Evolutionary conservation across 2,797 vertebrate genomes (phyloP), one percentile per base, ranked within the genome.

Genomic region (Poecilia gillii): DNA sequence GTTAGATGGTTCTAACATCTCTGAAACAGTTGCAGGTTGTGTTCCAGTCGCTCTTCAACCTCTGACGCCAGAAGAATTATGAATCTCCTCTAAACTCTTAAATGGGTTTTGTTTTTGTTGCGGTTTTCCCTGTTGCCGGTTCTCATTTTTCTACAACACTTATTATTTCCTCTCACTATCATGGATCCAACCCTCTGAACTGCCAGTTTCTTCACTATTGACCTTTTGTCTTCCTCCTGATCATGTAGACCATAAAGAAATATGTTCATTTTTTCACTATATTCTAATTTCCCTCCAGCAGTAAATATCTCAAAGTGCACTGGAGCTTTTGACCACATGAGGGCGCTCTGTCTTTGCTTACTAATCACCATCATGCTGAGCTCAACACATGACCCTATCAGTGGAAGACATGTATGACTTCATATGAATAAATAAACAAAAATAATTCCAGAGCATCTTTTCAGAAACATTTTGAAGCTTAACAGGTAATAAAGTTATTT

Each of bases 251-350:
- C 53, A 57, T 57, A 57, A n/a, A 11, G 16, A 55, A n/a, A 1
- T 55, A 55, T 55, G 9, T 57, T n/a, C 11, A 33, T 62, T 31
- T 62, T 33, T 5, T 16, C 12, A 16, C 31, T 14, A 36, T 64
- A 20, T 20, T 64, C 2, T 36, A 6, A 20, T 64, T 64, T 64
- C 2, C 2, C 59, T 39, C 64, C 36, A 23, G 36, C 41, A 45
- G 66, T 70, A 70, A 70, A 77, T 75, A 64, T 80, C 36, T 1
- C 3, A 16, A 43, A 13, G 39, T 57, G n/a, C 31, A 7, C 7
- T 70, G 33, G 43, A 31, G 73, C 45, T 51, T 20, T 53, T 84
- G 9, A 53, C 87, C 90, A 87, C 91, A 85, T 16, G 89, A 73
- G 82, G 89, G 85, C 39, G 46, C 80, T 62, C 79, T 74, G 14